Evolutionary conservation across 1,140 invertebrate genomes (phyloP).

Genomic region (Drosophila sp.): DNA sequence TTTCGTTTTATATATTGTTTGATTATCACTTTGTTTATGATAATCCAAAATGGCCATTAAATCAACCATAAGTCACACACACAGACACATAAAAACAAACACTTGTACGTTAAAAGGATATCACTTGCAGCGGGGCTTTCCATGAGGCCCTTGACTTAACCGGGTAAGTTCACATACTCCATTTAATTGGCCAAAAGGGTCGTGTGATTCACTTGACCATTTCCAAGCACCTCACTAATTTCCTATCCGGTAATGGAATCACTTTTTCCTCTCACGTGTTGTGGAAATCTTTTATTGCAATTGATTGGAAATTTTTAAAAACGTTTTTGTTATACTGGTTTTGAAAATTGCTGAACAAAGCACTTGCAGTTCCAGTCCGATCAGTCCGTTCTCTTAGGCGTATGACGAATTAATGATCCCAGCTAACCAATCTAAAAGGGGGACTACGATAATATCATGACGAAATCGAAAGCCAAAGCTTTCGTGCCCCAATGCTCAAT

Average conservation of each 20-base stretch:
- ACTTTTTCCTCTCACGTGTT: constrained; percentile 33
- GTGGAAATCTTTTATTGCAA: constrained; percentile 47
- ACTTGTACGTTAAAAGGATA: background rate
- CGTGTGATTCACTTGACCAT: constrained; percentile 6
- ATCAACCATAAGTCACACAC: constrained; percentile 11
- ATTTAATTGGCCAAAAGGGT: background rate
- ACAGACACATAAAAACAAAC: background rate
- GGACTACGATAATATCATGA: constrained; percentile 59
- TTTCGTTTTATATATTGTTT: constrained; percentile 26
- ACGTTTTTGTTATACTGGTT: constrained; percentile 34
- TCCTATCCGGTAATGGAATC: constrained; percentile 17
- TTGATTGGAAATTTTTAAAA: constrained; percentile 45
- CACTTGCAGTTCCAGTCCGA: constrained; percentile 13
- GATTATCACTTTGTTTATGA: constrained; percentile 20
- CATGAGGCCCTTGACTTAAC: background rate
- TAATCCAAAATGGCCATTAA: constrained; percentile 52
- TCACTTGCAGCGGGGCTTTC: background rate
- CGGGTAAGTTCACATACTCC: background rate
- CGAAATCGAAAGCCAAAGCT: constrained; percentile 53
- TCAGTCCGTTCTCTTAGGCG: constrained; percentile 56
- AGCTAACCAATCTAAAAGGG: constrained; percentile 26
- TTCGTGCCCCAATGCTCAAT: constrained; percentile 4
- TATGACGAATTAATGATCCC: constrained; percentile 65
- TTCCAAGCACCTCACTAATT: background rate
- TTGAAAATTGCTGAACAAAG: constrained; percentile 22